Conservation (phyloP, 2,888 invertebrate species). For the Sepioteuthis lessoniana region DNA sequence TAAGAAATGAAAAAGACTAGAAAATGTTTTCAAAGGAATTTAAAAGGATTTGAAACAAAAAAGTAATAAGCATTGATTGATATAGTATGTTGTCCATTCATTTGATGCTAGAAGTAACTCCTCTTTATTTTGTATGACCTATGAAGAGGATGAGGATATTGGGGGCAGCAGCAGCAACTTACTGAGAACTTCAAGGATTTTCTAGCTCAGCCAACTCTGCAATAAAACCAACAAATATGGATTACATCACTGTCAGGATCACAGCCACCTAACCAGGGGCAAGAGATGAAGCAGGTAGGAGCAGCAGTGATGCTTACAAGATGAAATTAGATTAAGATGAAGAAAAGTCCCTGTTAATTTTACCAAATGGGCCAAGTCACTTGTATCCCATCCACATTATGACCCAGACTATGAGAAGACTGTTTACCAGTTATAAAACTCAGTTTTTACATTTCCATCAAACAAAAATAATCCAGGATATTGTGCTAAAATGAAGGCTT, state of each 20-base stretch:
- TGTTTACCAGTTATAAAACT: background rate
- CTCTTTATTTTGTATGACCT: background rate
- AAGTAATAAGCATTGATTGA: background rate
- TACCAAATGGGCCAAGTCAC: background rate
- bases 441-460: background rate
- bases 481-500: background rate
- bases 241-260: background rate
- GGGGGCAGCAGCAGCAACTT: constrained; percentile 37
- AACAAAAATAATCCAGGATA: background rate
- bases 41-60: background rate
- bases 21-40: background rate
- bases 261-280: background rate
- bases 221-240: constrained; percentile 47
- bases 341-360: background rate
- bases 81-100: constrained; percentile 8
- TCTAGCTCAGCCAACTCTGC: constrained; percentile 45
- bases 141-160: background rate
- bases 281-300: background rate
- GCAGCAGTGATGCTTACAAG: background rate
- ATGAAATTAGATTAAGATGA: background rate
- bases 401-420: background rate
- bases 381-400: background rate
- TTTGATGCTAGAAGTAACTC: constrained; percentile 3
- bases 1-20: background rate
- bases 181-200: constrained; percentile 46